These are phyloP conservation scores for Mesitornis unicolor DNA, from an alignment of 2,113 vertebrate genomes.

Conservation along the genomic window DNA sequence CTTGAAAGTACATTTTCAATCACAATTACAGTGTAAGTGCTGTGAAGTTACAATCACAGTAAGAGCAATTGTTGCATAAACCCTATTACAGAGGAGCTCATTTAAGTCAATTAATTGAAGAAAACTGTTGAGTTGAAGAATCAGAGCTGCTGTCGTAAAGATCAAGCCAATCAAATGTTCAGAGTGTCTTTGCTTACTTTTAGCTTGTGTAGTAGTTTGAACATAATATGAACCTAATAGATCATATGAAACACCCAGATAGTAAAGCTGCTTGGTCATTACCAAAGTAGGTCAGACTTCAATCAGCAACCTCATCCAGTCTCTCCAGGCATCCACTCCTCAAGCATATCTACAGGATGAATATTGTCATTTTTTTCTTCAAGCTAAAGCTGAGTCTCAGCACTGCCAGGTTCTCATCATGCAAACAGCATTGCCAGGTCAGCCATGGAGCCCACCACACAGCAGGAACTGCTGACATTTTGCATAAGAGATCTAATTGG, in stretches of 20 bases:
- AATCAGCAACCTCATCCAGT: not conserved
- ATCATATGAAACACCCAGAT: not conserved
- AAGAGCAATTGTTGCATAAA: not conserved
- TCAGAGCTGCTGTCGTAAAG: not conserved
- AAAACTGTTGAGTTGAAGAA: not conserved
- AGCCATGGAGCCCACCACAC: not conserved
- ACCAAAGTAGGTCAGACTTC: not conserved
- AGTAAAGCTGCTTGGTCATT: not conserved
- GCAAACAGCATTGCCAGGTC: not conserved
- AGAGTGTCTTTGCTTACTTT: not conserved
- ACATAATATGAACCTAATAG: not conserved
- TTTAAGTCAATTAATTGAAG: not conserved
- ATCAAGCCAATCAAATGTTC: not conserved
- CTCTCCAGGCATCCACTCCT: not conserved
- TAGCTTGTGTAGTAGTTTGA: not conserved
- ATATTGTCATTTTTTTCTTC: not conserved
- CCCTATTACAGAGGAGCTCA: not conserved
- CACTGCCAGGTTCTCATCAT: not conserved
- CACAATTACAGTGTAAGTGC: not conserved
- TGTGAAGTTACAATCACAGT: not conserved
- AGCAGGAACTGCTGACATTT: not conserved
- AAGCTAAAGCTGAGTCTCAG: not conserved
- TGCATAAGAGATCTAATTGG: not conserved
- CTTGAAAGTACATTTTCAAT: not conserved
- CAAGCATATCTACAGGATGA: not conserved